Evolutionary conservation across 2,797 vertebrate genomes (phyloP).

Genomic region (Sebastes minor): DNA sequence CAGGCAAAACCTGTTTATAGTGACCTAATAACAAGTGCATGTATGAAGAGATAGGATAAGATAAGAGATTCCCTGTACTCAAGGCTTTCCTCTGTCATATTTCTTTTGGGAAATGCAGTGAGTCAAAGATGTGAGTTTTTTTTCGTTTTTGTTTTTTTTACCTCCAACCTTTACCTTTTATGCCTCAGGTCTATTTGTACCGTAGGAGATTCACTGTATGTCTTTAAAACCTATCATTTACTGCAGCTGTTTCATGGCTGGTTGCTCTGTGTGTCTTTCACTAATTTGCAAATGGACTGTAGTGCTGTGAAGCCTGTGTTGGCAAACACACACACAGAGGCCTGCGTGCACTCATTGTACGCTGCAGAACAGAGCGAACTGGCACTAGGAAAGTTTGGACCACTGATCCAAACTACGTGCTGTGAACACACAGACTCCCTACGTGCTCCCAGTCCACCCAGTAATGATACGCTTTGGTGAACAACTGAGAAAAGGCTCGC

Average conservation of each 20-base stretch:
- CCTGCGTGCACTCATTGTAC: conserved; percentile 35
- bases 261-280: background rate
- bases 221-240: background rate
- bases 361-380: conserved; percentile 43
- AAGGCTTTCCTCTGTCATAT: background rate
- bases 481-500: conserved; percentile 62
- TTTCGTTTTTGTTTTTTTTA: background rate
- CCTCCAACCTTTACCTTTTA: background rate
- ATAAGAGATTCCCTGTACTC: background rate
- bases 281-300: conserved; percentile 43
- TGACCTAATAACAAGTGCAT: background rate
- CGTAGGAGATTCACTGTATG: background rate
- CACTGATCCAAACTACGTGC: conserved; percentile 70
- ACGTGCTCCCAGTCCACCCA: conserved; percentile 67
- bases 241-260: conserved; percentile 25
- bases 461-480: conserved; percentile 66
- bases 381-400: conserved; percentile 64
- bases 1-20: conserved; percentile 42
- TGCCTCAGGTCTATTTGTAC: background rate
- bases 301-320: background rate
- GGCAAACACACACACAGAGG: conserved; percentile 12
- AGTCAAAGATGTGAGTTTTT: background rate
- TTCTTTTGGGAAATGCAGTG: background rate
- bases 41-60: background rate
- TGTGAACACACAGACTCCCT: conserved; percentile 62